Base-by-base conservation (phyloP, 2,888 invertebrate genomes). In the Sarcophaga caerulescens region DNA sequence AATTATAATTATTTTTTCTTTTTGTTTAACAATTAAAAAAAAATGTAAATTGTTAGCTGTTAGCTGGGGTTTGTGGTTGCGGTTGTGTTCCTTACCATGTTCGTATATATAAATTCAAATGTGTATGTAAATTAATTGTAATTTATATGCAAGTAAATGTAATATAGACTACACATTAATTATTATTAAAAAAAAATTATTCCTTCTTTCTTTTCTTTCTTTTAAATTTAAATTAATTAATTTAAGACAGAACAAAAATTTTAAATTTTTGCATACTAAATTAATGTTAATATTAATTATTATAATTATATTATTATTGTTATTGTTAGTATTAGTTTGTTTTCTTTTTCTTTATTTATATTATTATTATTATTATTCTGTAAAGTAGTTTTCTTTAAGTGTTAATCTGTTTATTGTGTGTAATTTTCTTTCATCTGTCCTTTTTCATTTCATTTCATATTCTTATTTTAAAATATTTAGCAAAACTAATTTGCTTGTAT, bases 201-300 rank as follows among this genome's bases (percentile, higher is more conserved):
- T 68, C 66, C 11, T 71, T 17, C 59, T 63, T 75, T 70, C 35
- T 35, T n/a, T 35, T 35, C 35, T 35, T 35, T 35, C 35, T 6
- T 35, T 35, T 35, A 35, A 35, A 35, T 35, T 35, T 35, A 35
- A 35, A 35, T 8, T 35, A 35, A 10, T 35, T 35, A 35, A 62
- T 66, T 79, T 85, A 71, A 83, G 85, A 81, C 74, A 75, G 76
- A 85, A 87, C 84, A 85, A 87, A 87, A 87, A 87, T 87, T 85
- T 85, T 66, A 6, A 85, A 85, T 84, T 87, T 87, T 84, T 87
- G 83, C 74, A 78, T 83, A 62, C 71, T 87, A 81, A 84, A 84
- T 79, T 79, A 82, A 71, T 76, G 52, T 52, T 52, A 52, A 52
- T 52, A 52, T 52, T 52, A 52, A n/a, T 75, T 35, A 5, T 70